Evolutionary conservation across 92 coral and sea anemone genomes (phyloP), one percentile per base, ranked within the genome.

Genomic region (Palythoa caribaeorum): DNA sequence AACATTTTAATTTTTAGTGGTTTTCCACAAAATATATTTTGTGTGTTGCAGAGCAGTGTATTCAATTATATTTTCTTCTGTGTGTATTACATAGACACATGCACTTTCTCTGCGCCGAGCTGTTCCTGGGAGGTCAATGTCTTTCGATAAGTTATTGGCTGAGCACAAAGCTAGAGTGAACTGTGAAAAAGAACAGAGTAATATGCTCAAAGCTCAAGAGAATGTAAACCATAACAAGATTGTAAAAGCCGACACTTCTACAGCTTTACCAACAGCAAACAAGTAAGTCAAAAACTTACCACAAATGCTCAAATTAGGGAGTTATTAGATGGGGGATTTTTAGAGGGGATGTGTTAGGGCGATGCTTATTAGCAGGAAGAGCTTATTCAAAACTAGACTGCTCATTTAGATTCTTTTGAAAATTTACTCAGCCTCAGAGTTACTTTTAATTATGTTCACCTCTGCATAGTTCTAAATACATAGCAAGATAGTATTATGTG

Each of bases 111-210:
- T 97, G 79, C 89, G 99, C 65, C 92, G 99, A 37, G 98, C 96
- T 83, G 99, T 97, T 7, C 96, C 94, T 52, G 99, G 99, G 4
- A 79, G 99, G 63, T 91, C 93, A 80, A 97, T 95, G 90, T 91
- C 94, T 73, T 97, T 97, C 87, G 99, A 97, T 84, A 94, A 88
- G 44, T 86, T 97, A 15, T 83, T 97, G 37, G 95, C 95, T 0
- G 98, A 97, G 75, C 99, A 97, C 48, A 96, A 96, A 86, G 99
- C 96, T 19, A 89, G 98, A 89, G 99, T 95, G 11, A 97, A 95
- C 76, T 87, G 93, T 84, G 99, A 96, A 47, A 97, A 97, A 76
- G 99, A 97, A 74, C 99, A 93, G 63, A 91, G 91, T 17, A 92
- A 90, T 77, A 94, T 91, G 84, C 95, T 88, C 28, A 94, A 91